Percentiles rank a stretch among this genome's conserved stretches.
phyloP scores from a whole-genome alignment of 2,113 vertebrate genomes.

The Cinclus mexicanus region DNA sequence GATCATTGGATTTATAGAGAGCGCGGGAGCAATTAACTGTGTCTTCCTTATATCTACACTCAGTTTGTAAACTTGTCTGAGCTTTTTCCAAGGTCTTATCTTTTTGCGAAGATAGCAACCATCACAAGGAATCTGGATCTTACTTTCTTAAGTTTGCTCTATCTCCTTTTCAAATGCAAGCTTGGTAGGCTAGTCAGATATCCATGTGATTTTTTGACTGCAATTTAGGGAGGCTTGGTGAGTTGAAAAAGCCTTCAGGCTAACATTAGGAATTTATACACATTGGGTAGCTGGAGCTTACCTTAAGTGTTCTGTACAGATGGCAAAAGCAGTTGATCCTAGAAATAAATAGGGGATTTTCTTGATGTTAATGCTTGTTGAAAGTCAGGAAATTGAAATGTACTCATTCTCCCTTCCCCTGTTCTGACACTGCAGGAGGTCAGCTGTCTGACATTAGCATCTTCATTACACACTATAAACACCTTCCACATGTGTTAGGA shows the following conservation, averaged over 20 bases:
- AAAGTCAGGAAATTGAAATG: not conserved
- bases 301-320: not conserved
- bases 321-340: not conserved
- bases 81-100: not conserved
- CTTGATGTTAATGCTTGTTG: not conserved
- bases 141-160: not conserved
- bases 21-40: rapidly evolving
- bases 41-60: not conserved
- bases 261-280: not conserved
- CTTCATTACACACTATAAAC: not conserved
- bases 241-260: not conserved
- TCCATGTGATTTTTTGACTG: not conserved
- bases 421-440: not conserved
- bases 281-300: not conserved
- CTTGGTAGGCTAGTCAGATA: not conserved
- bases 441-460: not conserved
- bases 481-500: not conserved
- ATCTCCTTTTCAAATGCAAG: not conserved
- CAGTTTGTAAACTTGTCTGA: not conserved
- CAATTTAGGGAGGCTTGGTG: rapidly evolving
- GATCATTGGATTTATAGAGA: not conserved
- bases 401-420: not conserved
- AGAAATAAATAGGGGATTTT: not conserved
- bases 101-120: not conserved
- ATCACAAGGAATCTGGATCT: not conserved